These are phyloP conservation scores for Camelus bactrianus DNA, from an alignment of 2,113 vertebrate species.

Conservation along the genomic window DNA sequence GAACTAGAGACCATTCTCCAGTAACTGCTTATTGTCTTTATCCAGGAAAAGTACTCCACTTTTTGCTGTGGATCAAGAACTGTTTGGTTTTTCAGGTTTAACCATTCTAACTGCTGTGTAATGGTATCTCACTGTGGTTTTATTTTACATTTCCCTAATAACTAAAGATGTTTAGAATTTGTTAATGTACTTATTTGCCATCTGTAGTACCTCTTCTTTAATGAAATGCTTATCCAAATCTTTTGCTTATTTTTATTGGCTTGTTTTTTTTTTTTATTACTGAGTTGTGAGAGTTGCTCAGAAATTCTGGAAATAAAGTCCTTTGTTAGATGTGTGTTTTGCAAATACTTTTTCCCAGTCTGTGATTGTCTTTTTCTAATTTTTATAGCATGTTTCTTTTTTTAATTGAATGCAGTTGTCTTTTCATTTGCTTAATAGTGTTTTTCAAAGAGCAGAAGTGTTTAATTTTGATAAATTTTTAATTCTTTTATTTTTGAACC, in stretches of 20 bases:
- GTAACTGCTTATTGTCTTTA: conserved; percentile 91
- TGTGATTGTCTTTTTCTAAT: not conserved
- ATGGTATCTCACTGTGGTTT: not conserved
- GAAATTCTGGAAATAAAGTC: not conserved
- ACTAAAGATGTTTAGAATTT: not conserved
- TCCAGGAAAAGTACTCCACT: conserved; percentile 89
- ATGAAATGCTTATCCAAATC: conserved; percentile 14
- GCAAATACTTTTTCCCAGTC: not conserved
- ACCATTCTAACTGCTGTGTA: not conserved
- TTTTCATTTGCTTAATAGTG: not conserved
- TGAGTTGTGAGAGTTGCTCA: conserved; percentile 23
- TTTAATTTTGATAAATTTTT: conserved; percentile 23
- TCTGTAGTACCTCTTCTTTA: not conserved
- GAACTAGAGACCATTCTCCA: conserved; percentile 90
- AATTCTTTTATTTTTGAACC: not conserved
- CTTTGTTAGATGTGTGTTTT: conserved; percentile 3
- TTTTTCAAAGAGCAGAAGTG: not conserved
- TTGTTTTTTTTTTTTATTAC: not conserved
- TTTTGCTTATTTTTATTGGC: not conserved
- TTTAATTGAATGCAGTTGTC: not conserved
- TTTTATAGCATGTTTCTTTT: no score
- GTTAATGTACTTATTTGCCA: not conserved
- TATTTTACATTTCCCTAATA: not conserved
- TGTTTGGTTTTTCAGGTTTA: not conserved
- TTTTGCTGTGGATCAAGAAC: no score